Conservation (phyloP, 2,888 invertebrate species). For the Limulus polyphemus region DNA sequence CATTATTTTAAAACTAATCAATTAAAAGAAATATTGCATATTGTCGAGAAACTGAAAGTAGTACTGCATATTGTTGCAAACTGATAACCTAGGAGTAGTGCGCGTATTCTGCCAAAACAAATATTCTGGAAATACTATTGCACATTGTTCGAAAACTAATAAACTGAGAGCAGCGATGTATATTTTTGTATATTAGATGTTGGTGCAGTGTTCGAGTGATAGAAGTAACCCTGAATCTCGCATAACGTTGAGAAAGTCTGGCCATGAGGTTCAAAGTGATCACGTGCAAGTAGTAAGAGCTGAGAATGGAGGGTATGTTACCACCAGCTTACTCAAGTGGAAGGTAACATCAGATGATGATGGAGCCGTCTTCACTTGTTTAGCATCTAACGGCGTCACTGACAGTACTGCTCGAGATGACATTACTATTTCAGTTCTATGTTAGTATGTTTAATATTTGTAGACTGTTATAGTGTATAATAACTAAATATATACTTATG, state of each 20-base stretch:
- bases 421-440: conserved; percentile 68
- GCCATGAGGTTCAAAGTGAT: conserved; percentile 59
- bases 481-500: too few relatives aligned
- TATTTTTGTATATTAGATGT: conserved; percentile 11
- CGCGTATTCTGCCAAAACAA: too few relatives aligned
- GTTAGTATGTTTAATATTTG: conserved; percentile 50
- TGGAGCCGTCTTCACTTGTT: conserved; percentile 74
- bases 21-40: too few relatives aligned
- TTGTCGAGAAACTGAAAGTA: too few relatives aligned
- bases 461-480: too few relatives aligned
- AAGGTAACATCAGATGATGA: conserved; percentile 75
- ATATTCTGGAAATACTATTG: not conserved
- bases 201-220: conserved; percentile 58
- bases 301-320: conserved; percentile 67
- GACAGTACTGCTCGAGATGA: conserved; percentile 76
- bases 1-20: too few relatives aligned
- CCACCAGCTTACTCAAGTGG: conserved; percentile 37
- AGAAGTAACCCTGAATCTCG: conserved; percentile 81
- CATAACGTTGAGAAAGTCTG: conserved; percentile 78
- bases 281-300: conserved; percentile 44
- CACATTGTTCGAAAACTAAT: too few relatives aligned
- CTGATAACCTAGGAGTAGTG: too few relatives aligned
- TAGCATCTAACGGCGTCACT: conserved; percentile 71
- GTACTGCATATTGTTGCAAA: too few relatives aligned
- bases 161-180: not conserved